Percentiles rank a stretch among this genome's conserved stretches.
Evolutionary conservation across 2,113 vertebrate genomes (phyloP).

Genomic region (Lophochroa leadbeateri): DNA sequence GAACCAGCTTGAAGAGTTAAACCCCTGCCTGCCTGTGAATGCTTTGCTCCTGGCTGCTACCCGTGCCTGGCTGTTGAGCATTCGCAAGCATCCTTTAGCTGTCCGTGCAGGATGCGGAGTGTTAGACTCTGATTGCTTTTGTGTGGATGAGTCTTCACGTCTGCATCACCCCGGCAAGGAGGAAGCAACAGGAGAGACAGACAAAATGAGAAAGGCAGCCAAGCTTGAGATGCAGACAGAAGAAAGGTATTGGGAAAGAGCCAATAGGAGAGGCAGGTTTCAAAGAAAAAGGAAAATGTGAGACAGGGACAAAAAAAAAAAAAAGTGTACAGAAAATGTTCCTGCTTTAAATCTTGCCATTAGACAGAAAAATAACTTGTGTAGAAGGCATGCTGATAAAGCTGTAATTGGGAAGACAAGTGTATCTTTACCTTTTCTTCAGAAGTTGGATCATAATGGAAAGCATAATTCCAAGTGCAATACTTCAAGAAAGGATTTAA

Average conservation of each 20-base stretch:
- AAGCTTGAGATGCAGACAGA: slow-evolving; percentile 58
- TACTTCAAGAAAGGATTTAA: slow-evolving; percentile 43
- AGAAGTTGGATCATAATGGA: slow-evolving; percentile 8
- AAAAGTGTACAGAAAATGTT: background rate
- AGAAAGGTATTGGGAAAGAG: slow-evolving; percentile 48
- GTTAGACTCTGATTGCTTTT: slow-evolving; percentile 40
- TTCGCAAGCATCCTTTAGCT: background rate
- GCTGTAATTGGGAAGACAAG: slow-evolving; percentile 47
- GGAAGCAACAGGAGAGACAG: slow-evolving; percentile 51
- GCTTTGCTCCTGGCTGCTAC: background rate
- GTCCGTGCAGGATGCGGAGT: background rate
- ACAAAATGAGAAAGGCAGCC: slow-evolving; percentile 64
- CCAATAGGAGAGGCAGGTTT: slow-evolving; percentile 59
- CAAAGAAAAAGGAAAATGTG: slow-evolving; percentile 25
- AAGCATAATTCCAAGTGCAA: slow-evolving; percentile 44
- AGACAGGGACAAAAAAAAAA: background rate
- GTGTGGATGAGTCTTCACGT: background rate
- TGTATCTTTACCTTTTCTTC: slow-evolving; percentile 40
- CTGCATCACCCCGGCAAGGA: background rate
- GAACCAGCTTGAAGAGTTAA: background rate
- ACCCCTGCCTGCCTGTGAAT: background rate
- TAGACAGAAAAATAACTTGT: slow-evolving; percentile 32
- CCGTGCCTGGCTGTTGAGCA: background rate
- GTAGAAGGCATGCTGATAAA: slow-evolving; percentile 14
- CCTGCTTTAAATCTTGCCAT: slow-evolving; percentile 16